phyloP scores from a whole-genome alignment of 2,888 invertebrate species.

The Elegia similella region DNA sequence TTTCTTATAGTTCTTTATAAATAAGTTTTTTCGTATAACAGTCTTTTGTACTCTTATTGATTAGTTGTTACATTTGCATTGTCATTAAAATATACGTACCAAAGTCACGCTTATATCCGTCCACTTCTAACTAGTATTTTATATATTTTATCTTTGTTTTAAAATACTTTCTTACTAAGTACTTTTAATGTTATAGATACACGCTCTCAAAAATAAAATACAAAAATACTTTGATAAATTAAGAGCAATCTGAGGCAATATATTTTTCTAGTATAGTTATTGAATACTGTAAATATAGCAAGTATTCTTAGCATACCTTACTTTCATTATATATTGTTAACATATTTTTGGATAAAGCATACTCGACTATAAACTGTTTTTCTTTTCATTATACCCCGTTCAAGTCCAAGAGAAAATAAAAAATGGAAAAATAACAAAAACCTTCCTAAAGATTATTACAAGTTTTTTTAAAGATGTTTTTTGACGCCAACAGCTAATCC shows the following conservation, averaged over 20 bases:
- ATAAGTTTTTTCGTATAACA: neutral
- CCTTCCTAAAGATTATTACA: too few species aligned
- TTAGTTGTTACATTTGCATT: neutral
- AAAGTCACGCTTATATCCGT: constrained; percentile 4
- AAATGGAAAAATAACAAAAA: too few species aligned
- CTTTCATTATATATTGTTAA: constrained; percentile 1
- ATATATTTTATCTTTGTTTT: too few species aligned
- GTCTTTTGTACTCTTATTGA: neutral
- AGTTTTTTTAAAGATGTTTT: too few species aligned
- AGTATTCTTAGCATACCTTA: constrained; percentile 13
- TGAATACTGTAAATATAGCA: constrained; percentile 24
- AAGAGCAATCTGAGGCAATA: neutral
- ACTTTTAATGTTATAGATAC: neutral
- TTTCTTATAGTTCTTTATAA: neutral
- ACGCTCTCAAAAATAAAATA: neutral
- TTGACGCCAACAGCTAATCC: too few species aligned
- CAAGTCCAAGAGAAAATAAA: too few species aligned
- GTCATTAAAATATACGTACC: constrained; percentile 5
- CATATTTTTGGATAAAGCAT: constrained; percentile 15
- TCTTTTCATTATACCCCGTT: neutral
- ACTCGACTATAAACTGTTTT: constrained; percentile 5
- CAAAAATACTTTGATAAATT: neutral
- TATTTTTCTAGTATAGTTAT: constrained; percentile 3
- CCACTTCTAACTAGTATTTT: neutral
- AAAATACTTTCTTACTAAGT: neutral